Base-by-base conservation (phyloP, 2,113 vertebrate species). In the Odocoileus hemionus region DNA sequence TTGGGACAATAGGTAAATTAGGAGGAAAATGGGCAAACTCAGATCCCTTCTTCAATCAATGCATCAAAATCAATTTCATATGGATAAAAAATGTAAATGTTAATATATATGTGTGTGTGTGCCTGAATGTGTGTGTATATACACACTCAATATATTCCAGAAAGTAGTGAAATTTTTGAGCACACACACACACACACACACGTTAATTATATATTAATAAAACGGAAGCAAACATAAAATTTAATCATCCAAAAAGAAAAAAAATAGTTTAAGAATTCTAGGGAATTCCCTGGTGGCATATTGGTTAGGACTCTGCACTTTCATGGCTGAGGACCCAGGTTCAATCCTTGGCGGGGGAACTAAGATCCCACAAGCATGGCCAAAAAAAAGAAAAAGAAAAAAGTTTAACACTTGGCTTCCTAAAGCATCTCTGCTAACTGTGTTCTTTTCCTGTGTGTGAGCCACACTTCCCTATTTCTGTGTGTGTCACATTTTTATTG, bases 1-100 rank as follows among this genome's bases (percentile, higher is more conserved):
- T 91, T n/a, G 83, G n/a, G 25, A 79, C 21, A 47, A 79, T 1
- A 54, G 26, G 33, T 70, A 95, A 79, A 96, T 39, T 67, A 76
- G 45, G 10, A 91, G 28, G 78, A 94, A 95, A 95, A 95, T 47
- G 7, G 17, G 28, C 17, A 74, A 95, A 54, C 26, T 78, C 11
- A 91, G 79, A 89, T 39, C 19, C 7, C 2, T 17, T 67, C 14
- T 21, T 85, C 50, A 61, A 86, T 76, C 25, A 82, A 9, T 54
- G 9, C 12, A 78, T 45, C 30, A 45, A 83, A 96, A 95, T 83
- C 14, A 86, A 78, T 50, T 83, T 70, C 39, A 94, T 19, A 25
- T 21, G 11, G 33, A 84, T 95, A 60, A 91, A 52, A 43, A 78
- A 58, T 2, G 3, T 15, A 70, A 84, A 74, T 5, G 9, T 79